Evolutionary conservation across 2,113 vertebrate species (phyloP).

Genomic region (Nannobrachium achirus): DNA sequence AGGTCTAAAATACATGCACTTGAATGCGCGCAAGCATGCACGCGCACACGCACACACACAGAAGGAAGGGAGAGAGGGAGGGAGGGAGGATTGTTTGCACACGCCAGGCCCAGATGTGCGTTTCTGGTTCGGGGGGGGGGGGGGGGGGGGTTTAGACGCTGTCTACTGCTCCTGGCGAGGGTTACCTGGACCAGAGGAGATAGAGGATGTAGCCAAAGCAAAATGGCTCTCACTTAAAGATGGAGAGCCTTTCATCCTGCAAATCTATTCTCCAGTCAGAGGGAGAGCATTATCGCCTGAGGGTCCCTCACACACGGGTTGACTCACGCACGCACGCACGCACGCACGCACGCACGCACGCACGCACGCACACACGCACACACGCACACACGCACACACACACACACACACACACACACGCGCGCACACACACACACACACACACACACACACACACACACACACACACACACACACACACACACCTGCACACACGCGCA

Average conservation of each 20-base stretch:
- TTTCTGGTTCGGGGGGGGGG: constrained; percentile 52
- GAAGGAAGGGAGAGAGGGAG: not conserved
- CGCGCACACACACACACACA: not conserved
- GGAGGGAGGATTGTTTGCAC: not conserved
- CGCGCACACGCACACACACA: not conserved
- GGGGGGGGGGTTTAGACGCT: constrained; percentile 1
- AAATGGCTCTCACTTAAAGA: constrained; percentile 35
- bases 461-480: no score
- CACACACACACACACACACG: not conserved
- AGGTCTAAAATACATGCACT: not conserved
- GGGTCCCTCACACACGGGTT: not conserved
- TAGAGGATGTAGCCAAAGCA: constrained; percentile 8
- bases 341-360: not conserved
- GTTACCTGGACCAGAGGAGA: constrained; percentile 53
- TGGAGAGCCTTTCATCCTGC: constrained; percentile 47
- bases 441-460: not conserved
- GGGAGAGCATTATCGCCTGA: constrained; percentile 23
- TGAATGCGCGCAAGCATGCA: no score
- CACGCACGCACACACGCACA: not conserved
- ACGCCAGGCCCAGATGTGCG: constrained; percentile 50
- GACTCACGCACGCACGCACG: not conserved
- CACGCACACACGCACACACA: not conserved
- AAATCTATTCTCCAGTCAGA: constrained; percentile 36
- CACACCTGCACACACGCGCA: no score
- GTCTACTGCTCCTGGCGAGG: constrained; percentile 17